phyloP scores from a whole-genome alignment of 2,797 vertebrate genomes.

The Sebastes itinus region DNA sequence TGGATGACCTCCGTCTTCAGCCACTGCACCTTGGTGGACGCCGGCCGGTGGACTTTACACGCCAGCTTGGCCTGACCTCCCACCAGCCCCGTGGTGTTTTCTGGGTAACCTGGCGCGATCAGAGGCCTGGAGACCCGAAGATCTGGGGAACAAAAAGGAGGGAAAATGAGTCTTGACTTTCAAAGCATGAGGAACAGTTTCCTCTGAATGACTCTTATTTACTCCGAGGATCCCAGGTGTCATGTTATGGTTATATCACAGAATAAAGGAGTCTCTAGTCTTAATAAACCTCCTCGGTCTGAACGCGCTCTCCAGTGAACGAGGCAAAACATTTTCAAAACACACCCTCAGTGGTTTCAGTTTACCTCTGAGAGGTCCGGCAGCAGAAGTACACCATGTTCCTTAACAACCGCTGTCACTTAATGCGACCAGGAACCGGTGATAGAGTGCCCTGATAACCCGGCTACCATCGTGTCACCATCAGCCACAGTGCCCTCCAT shows the following conservation, averaged over 20 bases:
- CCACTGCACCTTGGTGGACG: slow-evolving; percentile 82
- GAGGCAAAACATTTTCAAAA: slow-evolving; percentile 28
- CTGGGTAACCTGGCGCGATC: slow-evolving; percentile 79
- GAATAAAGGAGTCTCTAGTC: background rate
- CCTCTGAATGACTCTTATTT: background rate
- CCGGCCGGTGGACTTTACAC: slow-evolving; percentile 80
- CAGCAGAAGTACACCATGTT: slow-evolving; percentile 45
- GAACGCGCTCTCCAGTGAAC: background rate
- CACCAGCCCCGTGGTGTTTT: slow-evolving; percentile 76
- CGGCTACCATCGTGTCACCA: slow-evolving; percentile 61
- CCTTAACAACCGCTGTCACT: slow-evolving; percentile 45
- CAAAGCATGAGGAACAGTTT: too few relatives aligned
- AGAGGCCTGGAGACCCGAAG: slow-evolving; percentile 66
- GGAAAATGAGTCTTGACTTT: too few relatives aligned
- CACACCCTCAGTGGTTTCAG: slow-evolving; percentile 33
- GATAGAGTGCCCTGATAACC: slow-evolving; percentile 74
- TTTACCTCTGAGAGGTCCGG: slow-evolving; percentile 49
- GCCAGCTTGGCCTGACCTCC: slow-evolving; percentile 72
- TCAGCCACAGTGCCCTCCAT: slow-evolving; percentile 66
- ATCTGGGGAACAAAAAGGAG: slow-evolving; percentile 54
- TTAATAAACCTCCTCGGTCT: background rate
- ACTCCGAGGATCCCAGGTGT: background rate
- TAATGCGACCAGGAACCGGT: slow-evolving; percentile 39
- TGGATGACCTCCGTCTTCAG: slow-evolving; percentile 68
- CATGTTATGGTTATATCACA: background rate